These are phyloP conservation scores for Nomia melanderi DNA, from an alignment of 1,140 invertebrate genomes.

Conservation along the genomic window DNA sequence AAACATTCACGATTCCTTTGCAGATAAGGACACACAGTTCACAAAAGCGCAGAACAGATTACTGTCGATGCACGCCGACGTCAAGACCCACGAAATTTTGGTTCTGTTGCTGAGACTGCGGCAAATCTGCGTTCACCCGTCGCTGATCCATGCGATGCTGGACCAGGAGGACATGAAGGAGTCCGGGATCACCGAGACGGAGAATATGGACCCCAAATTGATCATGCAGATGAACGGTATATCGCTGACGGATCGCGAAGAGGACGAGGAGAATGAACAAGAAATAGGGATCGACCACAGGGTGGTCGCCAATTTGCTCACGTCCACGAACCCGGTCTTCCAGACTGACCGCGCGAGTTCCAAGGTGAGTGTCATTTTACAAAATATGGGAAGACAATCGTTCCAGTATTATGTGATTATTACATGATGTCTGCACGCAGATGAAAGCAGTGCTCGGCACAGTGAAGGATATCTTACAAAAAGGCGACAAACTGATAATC, in stretches of 20 bases:
- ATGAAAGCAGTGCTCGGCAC: constrained; percentile 84
- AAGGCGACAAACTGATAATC: constrained; percentile 88
- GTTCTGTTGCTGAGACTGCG: constrained; percentile 91
- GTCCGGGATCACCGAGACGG: constrained; percentile 66
- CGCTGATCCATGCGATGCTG: constrained; percentile 88
- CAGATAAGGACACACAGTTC: constrained; percentile 71
- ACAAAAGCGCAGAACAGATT: constrained; percentile 75
- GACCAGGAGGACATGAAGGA: constrained; percentile 74
- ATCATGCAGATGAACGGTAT: constrained; percentile 82
- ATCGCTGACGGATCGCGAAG: constrained; percentile 70
- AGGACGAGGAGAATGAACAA: constrained; percentile 73
- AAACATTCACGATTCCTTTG: constrained; percentile 10
- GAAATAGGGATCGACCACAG: constrained; percentile 69
- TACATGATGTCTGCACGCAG: constrained; percentile 65
- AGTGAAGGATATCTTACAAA: constrained; percentile 82
- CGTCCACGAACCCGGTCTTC: constrained; percentile 87
- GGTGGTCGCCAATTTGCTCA: constrained; percentile 80
- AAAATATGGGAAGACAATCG: no score
- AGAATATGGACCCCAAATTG: constrained; percentile 81
- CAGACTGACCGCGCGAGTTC: constrained; percentile 82
- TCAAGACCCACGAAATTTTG: constrained; percentile 89
- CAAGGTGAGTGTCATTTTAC: constrained; percentile 83
- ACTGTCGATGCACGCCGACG: constrained; percentile 76
- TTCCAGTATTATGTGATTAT: background rate
- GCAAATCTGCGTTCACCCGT: constrained; percentile 94